Evolutionary conservation across 2,797 vertebrate species (phyloP).

Genomic region (Calcarius lapponicus): DNA sequence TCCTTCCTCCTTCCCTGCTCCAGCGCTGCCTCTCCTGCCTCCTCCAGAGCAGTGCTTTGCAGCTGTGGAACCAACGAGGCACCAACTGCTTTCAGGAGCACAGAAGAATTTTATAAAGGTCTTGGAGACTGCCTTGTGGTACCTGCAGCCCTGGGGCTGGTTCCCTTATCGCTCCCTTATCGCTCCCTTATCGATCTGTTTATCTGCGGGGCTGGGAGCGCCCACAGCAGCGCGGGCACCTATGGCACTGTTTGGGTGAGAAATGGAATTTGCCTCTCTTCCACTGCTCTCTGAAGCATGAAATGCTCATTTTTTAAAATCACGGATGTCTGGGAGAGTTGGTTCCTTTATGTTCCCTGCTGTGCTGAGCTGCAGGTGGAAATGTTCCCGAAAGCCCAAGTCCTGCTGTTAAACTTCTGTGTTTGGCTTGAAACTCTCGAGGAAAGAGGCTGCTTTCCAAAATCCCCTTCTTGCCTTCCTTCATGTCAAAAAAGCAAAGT

Average conservation of each 20-base stretch:
- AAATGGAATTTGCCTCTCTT: not conserved
- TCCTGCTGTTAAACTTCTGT: not conserved
- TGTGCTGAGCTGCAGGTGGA: not conserved
- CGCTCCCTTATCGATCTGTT: not conserved
- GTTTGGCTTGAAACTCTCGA: not conserved
- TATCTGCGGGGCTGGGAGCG: not conserved
- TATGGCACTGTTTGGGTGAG: not conserved
- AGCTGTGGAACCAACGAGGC: not conserved
- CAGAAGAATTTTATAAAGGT: not conserved
- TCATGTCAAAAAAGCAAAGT: fast-evolving
- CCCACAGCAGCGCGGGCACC: not conserved
- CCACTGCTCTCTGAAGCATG: not conserved
- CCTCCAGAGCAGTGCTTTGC: not conserved
- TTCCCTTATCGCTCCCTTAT: not conserved
- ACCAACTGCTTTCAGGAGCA: not conserved
- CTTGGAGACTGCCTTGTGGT: not conserved
- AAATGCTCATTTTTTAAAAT: not conserved
- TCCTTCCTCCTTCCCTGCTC: too few relatives aligned
- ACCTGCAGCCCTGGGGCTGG: not conserved
- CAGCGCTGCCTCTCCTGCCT: not conserved
- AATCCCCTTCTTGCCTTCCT: not conserved
- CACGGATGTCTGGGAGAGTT: not conserved
- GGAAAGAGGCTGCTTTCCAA: not conserved
- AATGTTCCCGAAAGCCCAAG: not conserved
- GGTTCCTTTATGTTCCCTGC: not conserved